Evolutionary conservation across 2,113 vertebrate species (phyloP).

Genomic region (Oenanthe melanoleuca): DNA sequence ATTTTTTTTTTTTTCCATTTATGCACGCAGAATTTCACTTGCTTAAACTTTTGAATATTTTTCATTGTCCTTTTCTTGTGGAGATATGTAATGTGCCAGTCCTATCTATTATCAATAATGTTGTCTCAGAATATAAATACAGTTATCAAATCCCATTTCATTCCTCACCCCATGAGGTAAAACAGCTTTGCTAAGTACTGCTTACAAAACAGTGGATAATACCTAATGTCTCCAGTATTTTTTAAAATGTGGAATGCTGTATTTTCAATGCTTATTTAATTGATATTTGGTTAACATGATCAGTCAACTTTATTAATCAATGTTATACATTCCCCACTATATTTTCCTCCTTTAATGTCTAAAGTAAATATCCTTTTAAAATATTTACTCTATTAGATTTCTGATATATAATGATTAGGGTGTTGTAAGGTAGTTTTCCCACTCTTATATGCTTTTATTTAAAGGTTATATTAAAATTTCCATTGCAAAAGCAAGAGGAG

Average conservation of each 20-base stretch:
- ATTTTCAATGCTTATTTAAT: not conserved
- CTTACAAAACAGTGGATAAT: not conserved
- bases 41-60: not conserved
- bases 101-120: not conserved
- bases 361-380: not conserved
- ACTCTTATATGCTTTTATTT: not conserved
- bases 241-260: not conserved
- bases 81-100: not conserved
- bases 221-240: not conserved
- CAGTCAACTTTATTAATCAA: not conserved
- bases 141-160: not conserved
- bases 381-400: not conserved
- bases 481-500: not conserved
- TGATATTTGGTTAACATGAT: not conserved
- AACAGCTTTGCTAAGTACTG: not conserved
- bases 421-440: not conserved
- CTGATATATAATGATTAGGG: not conserved
- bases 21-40: not conserved
- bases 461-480: not conserved
- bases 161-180: not conserved
- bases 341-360: not conserved
- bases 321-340: not conserved
- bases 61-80: not conserved
- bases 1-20: not conserved
- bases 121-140: not conserved